A percentile compares a stretch with the other conserved stretches of the same genome.
phyloP scores from a whole-genome alignment of 64 coral and sea anemone genomes.

The Montipora cactus region DNA sequence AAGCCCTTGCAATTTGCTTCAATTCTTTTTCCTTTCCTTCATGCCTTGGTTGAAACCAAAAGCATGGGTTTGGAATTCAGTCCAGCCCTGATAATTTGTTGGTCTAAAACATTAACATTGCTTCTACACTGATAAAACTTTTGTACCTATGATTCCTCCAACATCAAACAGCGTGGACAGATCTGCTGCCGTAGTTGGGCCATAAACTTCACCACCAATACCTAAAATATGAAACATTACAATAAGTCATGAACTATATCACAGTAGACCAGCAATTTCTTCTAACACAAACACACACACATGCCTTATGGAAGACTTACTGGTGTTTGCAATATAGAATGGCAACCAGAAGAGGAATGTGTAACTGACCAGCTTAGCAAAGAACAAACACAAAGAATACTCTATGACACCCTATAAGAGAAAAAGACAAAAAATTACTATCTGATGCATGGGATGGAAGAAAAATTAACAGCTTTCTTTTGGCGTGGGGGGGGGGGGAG shows the following conservation, averaged over 20 bases:
- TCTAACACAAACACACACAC: background rate
- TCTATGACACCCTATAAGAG: slow-evolving; percentile 88
- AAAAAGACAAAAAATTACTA: background rate
- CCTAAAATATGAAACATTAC: slow-evolving; percentile 30
- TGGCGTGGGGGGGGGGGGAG: too few species aligned
- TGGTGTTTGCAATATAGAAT: slow-evolving; percentile 91
- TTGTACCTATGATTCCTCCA: slow-evolving; percentile 93
- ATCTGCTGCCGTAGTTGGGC: slow-evolving; percentile 81
- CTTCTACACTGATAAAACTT: too few species aligned
- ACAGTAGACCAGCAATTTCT: too few species aligned
- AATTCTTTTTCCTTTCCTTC: too few species aligned
- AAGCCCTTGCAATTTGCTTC: too few species aligned
- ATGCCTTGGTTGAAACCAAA: too few species aligned
- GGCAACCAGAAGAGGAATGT: slow-evolving; percentile 98
- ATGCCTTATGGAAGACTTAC: slow-evolving; percentile 30
- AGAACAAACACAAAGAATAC: slow-evolving; percentile 95
- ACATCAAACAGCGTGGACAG: slow-evolving; percentile 93
- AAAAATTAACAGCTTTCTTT: too few species aligned
- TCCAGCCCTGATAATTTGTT: too few species aligned
- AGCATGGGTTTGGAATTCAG: too few species aligned
- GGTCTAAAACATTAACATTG: too few species aligned
- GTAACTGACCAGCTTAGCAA: slow-evolving; percentile 98
- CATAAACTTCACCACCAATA: slow-evolving; percentile 80
- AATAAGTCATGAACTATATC: too few species aligned
- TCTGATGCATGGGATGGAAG: background rate